Conservation (phyloP, 2,888 invertebrate species). For the Mongoloraphidia duomilia region DNA sequence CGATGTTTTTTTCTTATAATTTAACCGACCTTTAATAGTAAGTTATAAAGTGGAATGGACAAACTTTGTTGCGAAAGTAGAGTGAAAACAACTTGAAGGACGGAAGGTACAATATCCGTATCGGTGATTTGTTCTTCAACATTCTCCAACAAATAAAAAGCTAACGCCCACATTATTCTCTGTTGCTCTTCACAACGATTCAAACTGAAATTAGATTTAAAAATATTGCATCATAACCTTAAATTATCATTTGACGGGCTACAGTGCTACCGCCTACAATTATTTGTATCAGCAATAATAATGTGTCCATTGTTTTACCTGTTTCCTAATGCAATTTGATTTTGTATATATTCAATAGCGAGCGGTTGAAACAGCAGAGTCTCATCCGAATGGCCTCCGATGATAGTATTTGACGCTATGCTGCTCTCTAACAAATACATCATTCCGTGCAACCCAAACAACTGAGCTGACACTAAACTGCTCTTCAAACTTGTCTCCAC, state of each 20-base stretch:
- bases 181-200: slow-evolving; percentile 43
- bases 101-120: slow-evolving; percentile 38
- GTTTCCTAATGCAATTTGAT: slow-evolving; percentile 28
- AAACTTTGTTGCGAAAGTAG: slow-evolving; percentile 31
- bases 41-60: slow-evolving; percentile 31
- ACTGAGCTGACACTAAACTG: slow-evolving; percentile 43
- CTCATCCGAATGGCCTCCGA: slow-evolving; percentile 32
- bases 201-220: slow-evolving; percentile 19
- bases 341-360: slow-evolving; percentile 37
- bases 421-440: slow-evolving; percentile 50
- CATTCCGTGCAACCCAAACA: slow-evolving; percentile 48
- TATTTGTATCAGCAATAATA: not conserved
- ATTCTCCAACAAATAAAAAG: slow-evolving; percentile 62
- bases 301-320: slow-evolving; percentile 21
- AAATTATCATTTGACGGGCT: no score
- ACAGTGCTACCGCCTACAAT: no score
- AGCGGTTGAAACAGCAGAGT: slow-evolving; percentile 35
- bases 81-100: slow-evolving; percentile 40
- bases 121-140: slow-evolving; percentile 48
- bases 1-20: slow-evolving; percentile 21
- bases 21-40: slow-evolving; percentile 34
- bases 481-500: slow-evolving; percentile 45
- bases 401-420: slow-evolving; percentile 30
- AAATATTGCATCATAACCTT: no score
- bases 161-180: slow-evolving; percentile 56